Evolutionary conservation across 2,888 invertebrate species (phyloP), one percentile per base, ranked within the genome.

Genomic region (Marronus borbonicus): DNA sequence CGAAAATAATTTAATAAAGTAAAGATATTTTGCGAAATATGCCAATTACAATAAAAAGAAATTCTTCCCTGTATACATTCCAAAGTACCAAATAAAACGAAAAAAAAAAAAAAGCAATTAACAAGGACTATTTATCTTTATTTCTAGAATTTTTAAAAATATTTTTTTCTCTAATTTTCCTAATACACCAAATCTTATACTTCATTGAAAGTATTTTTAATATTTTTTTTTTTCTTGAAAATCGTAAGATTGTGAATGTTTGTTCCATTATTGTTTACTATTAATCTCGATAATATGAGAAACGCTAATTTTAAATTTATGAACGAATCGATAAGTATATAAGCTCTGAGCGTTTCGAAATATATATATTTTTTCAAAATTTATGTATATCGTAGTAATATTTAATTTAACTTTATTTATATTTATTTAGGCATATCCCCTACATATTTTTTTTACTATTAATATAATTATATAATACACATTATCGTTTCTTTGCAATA

Each of bases 341-440:
- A 68, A 68, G 68, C 68, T 50, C 68, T 68, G 50, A 68, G 49
- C 50, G 28, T 68, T 68, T 52, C 68, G 50, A 50, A 68, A 68
- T 24, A 68, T 68, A 50, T 49, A 44, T 12, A 36, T 36, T 5
- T 65, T 65, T 58, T 58, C 8, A 44, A 44, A 55, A 55, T 55
- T 55, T 20, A 55, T 55, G 55, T 55, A 55, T 55, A 55, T n/a
- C 55, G 55, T 55, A 55, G 17, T 55, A 62, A 14, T 50, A 50
- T 49, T 72, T 44, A 39, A 58, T 60, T 31, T 39, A 31, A 39
- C 31, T 20, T 12, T 60, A 74, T 5, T 31, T 74, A 60, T 24
- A 74, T 7, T 44, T 62, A 31, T 28, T 62, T 62, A 55, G 55
- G 44, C 44, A 44, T 44, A 44, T 44, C 8, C 44, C 44, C 44